These are phyloP conservation scores for Ceratoteleas bidentatus DNA, from an alignment of 1,140 invertebrate genomes.

Conservation along the genomic window DNA sequence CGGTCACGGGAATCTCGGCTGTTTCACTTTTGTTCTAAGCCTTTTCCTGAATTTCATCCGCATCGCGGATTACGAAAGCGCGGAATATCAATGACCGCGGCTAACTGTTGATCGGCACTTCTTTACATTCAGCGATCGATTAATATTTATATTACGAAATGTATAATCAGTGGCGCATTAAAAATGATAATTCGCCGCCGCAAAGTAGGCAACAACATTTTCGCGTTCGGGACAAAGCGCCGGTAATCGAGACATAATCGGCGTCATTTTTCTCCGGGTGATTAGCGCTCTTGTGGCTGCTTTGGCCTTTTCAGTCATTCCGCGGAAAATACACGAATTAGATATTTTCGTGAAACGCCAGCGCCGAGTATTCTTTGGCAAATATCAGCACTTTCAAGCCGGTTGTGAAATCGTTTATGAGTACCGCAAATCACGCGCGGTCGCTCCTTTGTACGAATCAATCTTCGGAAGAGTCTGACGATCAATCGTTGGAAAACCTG, in stretches of 20 bases:
- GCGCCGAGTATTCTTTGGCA: slow-evolving; percentile 25
- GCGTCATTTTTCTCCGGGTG: slow-evolving; percentile 23
- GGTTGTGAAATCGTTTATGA: too few species aligned
- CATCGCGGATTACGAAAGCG: too few species aligned
- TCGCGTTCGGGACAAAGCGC: slow-evolving; percentile 24
- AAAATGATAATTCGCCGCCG: slow-evolving; percentile 28
- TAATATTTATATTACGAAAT: slow-evolving; percentile 32
- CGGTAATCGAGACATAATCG: slow-evolving; percentile 35
- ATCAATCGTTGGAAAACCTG: too few species aligned
- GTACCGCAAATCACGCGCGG: too few species aligned
- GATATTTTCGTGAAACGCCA: slow-evolving; percentile 35
- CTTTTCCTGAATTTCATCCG: too few species aligned
- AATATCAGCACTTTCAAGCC: too few species aligned
- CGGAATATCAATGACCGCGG: too few species aligned
- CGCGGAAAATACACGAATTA: slow-evolving; percentile 24
- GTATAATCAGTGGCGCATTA: slow-evolving; percentile 15
- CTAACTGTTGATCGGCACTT: slow-evolving; percentile 9
- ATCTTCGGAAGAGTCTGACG: too few species aligned
- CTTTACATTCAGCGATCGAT: slow-evolving; percentile 17
- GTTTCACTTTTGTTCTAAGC: slow-evolving; percentile 45
- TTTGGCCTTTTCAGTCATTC: slow-evolving; percentile 34
- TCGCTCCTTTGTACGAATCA: too few species aligned
- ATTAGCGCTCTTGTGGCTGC: slow-evolving; percentile 16
- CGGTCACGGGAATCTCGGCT: slow-evolving; percentile 1
- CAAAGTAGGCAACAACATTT: slow-evolving; percentile 35